Percentiles rank a stretch among this genome's conserved stretches.
These are phyloP conservation scores for Ginglymostoma cirratum DNA, from an alignment of 2,113 vertebrate species.

Conservation along the genomic window DNA sequence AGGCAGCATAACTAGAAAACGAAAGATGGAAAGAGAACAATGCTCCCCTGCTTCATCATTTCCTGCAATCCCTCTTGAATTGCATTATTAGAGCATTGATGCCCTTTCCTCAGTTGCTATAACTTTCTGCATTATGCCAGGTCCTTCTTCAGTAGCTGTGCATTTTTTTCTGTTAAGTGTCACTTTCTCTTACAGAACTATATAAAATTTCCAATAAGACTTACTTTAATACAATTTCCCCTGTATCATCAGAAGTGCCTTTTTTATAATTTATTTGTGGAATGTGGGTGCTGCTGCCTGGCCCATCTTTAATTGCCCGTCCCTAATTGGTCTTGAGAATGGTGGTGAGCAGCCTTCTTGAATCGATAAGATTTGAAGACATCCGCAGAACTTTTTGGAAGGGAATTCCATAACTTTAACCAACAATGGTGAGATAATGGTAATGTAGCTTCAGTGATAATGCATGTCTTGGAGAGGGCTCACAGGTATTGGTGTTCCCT, in stretches of 20 bases:
- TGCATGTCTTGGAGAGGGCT: no score
- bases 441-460: no score
- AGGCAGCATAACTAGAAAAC: not conserved
- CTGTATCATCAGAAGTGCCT: not conserved
- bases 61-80: not conserved
- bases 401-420: no score
- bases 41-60: not conserved
- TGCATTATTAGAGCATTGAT: not conserved
- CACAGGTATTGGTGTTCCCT: no score
- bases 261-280: not conserved
- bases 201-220: not conserved
- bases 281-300: no score
- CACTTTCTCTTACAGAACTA: not conserved
- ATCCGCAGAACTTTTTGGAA: no score
- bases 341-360: no score
- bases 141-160: not conserved
- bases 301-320: no score
- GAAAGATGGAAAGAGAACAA: slow-evolving; percentile 3
- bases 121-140: not conserved
- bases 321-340: no score
- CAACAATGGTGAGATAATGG: no score
- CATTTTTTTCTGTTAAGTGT: not conserved
- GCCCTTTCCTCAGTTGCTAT: not conserved
- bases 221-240: not conserved
- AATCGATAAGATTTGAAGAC: no score